Conservation (phyloP, 2,797 vertebrate genomes). For the Pseudopleuronectes americanus region DNA sequence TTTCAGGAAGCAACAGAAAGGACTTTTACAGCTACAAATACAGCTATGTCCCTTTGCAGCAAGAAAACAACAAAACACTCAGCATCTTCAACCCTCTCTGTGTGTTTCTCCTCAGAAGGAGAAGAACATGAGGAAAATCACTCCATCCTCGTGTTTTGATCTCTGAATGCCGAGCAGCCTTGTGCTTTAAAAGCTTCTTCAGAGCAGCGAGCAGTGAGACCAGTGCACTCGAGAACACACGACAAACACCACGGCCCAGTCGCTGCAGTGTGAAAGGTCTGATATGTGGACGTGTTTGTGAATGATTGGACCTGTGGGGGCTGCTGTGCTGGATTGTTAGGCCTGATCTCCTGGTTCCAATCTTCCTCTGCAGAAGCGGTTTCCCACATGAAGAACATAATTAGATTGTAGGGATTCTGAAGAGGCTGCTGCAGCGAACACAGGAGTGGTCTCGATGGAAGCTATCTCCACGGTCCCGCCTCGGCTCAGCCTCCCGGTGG, state of each 20-base stretch:
- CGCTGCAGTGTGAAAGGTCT: not conserved
- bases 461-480: slow-evolving; percentile 13
- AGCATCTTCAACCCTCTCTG: not conserved
- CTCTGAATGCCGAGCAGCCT: not conserved
- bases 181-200: not conserved
- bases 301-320: slow-evolving; percentile 25
- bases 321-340: not conserved
- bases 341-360: not conserved
- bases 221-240: not conserved
- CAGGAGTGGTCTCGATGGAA: slow-evolving; percentile 5
- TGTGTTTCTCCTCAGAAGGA: not conserved
- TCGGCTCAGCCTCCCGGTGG: slow-evolving; percentile 22
- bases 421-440: slow-evolving; percentile 20
- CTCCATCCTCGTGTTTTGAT: not conserved
- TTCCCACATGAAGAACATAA: slow-evolving; percentile 28
- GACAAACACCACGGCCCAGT: not conserved
- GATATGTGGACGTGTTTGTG: not conserved
- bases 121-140: not conserved
- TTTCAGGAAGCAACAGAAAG: not conserved
- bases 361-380: slow-evolving; percentile 1
- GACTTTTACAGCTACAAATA: not conserved
- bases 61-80: not conserved
- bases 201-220: not conserved
- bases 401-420: slow-evolving; percentile 37
- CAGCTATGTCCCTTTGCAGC: no score